Evolutionary conservation across 2,113 vertebrate species (phyloP).

Genomic region (Lagopus muta): DNA sequence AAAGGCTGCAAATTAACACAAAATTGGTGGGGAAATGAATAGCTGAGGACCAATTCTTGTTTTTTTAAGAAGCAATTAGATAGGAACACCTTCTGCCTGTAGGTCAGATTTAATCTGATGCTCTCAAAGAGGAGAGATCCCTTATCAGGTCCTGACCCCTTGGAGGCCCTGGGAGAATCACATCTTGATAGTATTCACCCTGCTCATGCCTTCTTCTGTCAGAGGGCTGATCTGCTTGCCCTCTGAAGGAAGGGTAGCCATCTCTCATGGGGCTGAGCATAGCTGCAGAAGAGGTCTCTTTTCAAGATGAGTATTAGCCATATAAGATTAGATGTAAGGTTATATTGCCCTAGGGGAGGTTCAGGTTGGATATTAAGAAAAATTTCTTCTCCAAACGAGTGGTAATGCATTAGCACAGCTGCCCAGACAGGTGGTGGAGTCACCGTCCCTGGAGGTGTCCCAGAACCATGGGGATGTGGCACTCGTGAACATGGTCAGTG

Average conservation of each 20-base stretch:
- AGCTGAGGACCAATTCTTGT: background rate
- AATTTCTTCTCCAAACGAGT: background rate
- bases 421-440: background rate
- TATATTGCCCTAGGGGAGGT: background rate
- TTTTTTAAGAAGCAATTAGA: background rate
- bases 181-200: background rate
- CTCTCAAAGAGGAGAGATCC: background rate
- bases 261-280: background rate
- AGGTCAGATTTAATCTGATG: constrained; percentile 58
- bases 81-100: background rate
- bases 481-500: too few species aligned
- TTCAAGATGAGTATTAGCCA: background rate
- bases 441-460: background rate
- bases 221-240: background rate
- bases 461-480: too few species aligned
- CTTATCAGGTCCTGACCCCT: constrained; percentile 19
- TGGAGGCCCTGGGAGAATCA: background rate
- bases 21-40: background rate
- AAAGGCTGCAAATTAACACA: background rate
- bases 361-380: background rate
- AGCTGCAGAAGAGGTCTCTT: background rate
- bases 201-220: background rate
- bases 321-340: background rate
- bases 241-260: background rate
- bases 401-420: background rate